Evolutionary conservation across 2,888 invertebrate genomes (phyloP), one percentile per base, ranked within the genome.

Genomic region (Germaria angustata): DNA sequence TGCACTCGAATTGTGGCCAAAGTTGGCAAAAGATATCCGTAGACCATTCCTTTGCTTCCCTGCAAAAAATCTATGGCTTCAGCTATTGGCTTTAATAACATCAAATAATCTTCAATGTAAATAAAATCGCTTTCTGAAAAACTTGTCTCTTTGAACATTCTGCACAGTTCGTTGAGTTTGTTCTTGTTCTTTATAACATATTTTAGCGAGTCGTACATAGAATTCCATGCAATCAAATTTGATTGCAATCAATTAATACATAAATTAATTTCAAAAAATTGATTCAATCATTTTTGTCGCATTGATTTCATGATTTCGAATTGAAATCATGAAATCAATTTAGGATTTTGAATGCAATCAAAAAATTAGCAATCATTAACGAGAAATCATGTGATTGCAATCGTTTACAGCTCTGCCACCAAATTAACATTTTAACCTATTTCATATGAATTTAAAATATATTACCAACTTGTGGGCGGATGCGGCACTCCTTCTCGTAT

Each of bases 221-320:
- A 41, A 9, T 41, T 41, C 41, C 41, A 41, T 51, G 11, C 24
- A 46, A 46, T 46, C 46, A 46, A 46, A 49, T 51, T 51, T 51
- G 51, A 51, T 51, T 51, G 51, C 51, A 51, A 51, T 51, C 51
- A 51, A 51, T 51, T 51, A 28, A 51, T 51, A 51, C 28, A 51
- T 51, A 44, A 44, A 44, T 44, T 44, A 15, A 44, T 44, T 44
- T 44, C n/a, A n/a, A n/a, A n/a, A n/a, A n/a, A n/a, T n/a, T n/a
- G n/a, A n/a, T n/a, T n/a, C n/a, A n/a, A n/a, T n/a, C n/a, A n/a
- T n/a, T n/a, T n/a, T n/a, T n/a, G n/a, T n/a, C n/a, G n/a, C n/a
- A n/a, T n/a, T n/a, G n/a, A n/a, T n/a, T n/a, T n/a, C n/a, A n/a
- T n/a, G n/a, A n/a, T n/a, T n/a, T n/a, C n/a, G n/a, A n/a, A n/a